Evolutionary conservation across 2,888 invertebrate species (phyloP).

Genomic region (Protophormia terraenovae): DNA sequence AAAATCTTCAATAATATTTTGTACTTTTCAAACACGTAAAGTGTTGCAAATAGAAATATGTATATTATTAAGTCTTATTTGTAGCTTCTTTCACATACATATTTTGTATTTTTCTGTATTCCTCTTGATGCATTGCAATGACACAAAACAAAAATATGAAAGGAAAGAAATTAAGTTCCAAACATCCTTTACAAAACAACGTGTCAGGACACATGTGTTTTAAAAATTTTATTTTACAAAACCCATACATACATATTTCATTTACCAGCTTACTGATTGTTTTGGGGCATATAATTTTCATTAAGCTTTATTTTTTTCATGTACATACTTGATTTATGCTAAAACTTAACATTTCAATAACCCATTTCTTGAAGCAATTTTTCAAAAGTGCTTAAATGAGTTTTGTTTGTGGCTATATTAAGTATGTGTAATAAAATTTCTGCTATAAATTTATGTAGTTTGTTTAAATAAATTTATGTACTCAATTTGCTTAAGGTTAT

Average conservation of each 20-base stretch:
- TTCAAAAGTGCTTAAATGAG: too few relatives aligned
- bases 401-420: neutral
- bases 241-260: neutral
- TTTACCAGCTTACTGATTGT: neutral
- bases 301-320: neutral
- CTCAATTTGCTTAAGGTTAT: too few relatives aligned
- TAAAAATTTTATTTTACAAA: neutral
- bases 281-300: neutral
- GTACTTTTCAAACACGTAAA: too few relatives aligned
- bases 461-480: too few relatives aligned
- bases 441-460: too few relatives aligned
- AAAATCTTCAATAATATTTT: too few relatives aligned
- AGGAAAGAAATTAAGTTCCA: neutral
- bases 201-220: neutral
- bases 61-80: too few relatives aligned
- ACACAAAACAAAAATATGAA: neutral
- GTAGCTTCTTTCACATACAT: too few relatives aligned
- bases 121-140: neutral
- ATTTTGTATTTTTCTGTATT: neutral
- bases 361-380: constrained; percentile 43
- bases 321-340: constrained; percentile 4
- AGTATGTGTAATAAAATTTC: neutral
- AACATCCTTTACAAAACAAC: neutral
- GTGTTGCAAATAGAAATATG: neutral
- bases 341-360: constrained; percentile 1